Percentiles rank a stretch among this genome's conserved stretches.
Evolutionary conservation across 2,113 vertebrate genomes (phyloP).

Genomic region (Phocoena sinus): DNA sequence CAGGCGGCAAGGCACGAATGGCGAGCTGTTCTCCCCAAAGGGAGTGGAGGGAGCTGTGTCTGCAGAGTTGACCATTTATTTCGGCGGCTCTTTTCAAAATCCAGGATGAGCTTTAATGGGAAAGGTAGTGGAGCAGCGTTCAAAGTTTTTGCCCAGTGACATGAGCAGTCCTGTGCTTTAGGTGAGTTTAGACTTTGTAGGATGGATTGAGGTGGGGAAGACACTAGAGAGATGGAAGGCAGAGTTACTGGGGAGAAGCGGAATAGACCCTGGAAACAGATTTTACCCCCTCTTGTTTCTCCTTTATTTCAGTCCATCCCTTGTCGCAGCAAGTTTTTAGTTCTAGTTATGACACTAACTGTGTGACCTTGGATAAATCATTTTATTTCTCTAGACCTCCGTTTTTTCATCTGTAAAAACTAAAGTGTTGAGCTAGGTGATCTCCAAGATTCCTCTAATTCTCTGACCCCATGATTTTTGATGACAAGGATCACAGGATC

Average conservation of each 20-base stretch:
- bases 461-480: neutral
- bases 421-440: neutral
- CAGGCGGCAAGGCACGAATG: neutral
- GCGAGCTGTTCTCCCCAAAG: neutral
- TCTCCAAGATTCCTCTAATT: neutral
- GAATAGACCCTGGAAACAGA: neutral
- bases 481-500: neutral
- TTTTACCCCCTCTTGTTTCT: neutral
- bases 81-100: conserved; percentile 58
- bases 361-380: neutral
- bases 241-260: neutral
- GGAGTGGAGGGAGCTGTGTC: neutral
- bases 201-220: neutral
- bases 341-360: neutral
- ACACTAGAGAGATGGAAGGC: neutral
- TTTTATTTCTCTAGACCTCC: neutral
- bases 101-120: neutral
- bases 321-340: neutral
- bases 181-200: neutral
- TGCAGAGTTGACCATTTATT: neutral
- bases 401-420: neutral
- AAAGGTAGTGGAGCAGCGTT: neutral
- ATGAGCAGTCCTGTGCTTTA: neutral
- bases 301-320: neutral
- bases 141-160: conserved; percentile 43